Conservation (phyloP, 2,888 invertebrate genomes). For the Pseudanteris insignis region DNA sequence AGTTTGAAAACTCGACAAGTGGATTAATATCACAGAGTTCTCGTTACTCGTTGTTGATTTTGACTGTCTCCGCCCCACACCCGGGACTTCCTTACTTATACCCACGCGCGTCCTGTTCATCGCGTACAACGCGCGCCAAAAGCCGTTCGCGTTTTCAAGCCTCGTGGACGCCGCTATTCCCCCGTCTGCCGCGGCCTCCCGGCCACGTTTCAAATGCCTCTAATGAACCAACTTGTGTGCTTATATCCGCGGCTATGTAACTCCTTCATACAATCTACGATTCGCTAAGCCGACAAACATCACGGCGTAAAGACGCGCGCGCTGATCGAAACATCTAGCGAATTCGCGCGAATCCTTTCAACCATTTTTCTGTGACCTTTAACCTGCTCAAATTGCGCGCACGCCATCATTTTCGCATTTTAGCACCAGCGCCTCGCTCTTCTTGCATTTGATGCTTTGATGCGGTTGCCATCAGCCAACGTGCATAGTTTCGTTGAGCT, state of each 20-base stretch:
- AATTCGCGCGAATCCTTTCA: no score
- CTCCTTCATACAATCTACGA: no score
- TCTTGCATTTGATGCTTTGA: slow-evolving; percentile 19
- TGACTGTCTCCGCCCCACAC: slow-evolving; percentile 62
- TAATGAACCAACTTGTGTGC: slow-evolving; percentile 67
- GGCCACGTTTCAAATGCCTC: slow-evolving; percentile 65
- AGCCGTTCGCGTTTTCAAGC: slow-evolving; percentile 47
- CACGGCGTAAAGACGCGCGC: slow-evolving; percentile 32
- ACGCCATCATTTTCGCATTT: slow-evolving; percentile 27
- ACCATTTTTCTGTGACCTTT: neutral
- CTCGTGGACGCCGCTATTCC: slow-evolving; percentile 37
- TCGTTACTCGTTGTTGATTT: slow-evolving; percentile 67
- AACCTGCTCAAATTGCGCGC: neutral
- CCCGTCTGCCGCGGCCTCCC: slow-evolving; percentile 29
- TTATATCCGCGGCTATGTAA: slow-evolving; percentile 62
- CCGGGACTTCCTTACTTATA: slow-evolving; percentile 30
- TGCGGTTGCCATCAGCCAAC: slow-evolving; percentile 23
- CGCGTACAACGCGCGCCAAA: slow-evolving; percentile 43
- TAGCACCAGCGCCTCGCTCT: slow-evolving; percentile 23
- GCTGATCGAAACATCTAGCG: slow-evolving; percentile 18
- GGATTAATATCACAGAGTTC: slow-evolving; percentile 67
- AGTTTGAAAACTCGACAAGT: slow-evolving; percentile 67
- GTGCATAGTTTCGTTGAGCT: slow-evolving; percentile 18
- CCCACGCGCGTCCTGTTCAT: slow-evolving; percentile 36
- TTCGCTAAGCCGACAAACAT: slow-evolving; percentile 52